These are phyloP conservation scores for Himantopus leucocephalus DNA, from an alignment of 2,113 vertebrate species.

Conservation along the genomic window DNA sequence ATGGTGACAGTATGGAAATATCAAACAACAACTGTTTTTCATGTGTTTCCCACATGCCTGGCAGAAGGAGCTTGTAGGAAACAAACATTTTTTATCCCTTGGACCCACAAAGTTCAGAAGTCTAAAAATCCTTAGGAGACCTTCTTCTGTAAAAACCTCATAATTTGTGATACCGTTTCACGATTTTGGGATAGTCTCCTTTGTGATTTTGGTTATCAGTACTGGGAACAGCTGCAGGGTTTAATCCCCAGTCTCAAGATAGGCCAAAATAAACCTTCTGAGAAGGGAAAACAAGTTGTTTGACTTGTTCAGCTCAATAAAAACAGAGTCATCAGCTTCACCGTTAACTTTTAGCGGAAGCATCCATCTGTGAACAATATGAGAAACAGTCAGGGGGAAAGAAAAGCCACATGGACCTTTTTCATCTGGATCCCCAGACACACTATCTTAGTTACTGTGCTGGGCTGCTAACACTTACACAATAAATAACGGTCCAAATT, in stretches of 20 bases:
- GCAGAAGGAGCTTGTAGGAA: not conserved
- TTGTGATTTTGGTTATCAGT: not conserved
- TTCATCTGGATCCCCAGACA: not conserved
- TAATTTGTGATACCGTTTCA: not conserved
- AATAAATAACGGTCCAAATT: slow-evolving; percentile 25
- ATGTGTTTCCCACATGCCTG: not conserved
- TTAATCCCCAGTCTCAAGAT: not conserved
- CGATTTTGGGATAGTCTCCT: not conserved
- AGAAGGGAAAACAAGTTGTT: slow-evolving; percentile 16
- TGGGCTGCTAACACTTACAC: not conserved
- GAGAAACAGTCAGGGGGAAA: not conserved
- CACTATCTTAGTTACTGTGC: not conserved
- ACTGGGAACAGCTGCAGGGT: not conserved
- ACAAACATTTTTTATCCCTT: not conserved
- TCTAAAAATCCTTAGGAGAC: not conserved
- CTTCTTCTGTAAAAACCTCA: not conserved
- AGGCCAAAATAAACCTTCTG: slow-evolving; percentile 10
- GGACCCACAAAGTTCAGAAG: not conserved
- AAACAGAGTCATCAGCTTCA: not conserved
- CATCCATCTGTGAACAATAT: not conserved
- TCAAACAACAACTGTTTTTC: not conserved
- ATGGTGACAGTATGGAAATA: not conserved
- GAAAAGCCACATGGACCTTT: not conserved
- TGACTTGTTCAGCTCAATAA: slow-evolving; percentile 6
- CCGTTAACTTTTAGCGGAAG: slow-evolving; percentile 26